Evolutionary conservation across 2,888 invertebrate species (phyloP).

Genomic region (Heteropelma amictum): DNA sequence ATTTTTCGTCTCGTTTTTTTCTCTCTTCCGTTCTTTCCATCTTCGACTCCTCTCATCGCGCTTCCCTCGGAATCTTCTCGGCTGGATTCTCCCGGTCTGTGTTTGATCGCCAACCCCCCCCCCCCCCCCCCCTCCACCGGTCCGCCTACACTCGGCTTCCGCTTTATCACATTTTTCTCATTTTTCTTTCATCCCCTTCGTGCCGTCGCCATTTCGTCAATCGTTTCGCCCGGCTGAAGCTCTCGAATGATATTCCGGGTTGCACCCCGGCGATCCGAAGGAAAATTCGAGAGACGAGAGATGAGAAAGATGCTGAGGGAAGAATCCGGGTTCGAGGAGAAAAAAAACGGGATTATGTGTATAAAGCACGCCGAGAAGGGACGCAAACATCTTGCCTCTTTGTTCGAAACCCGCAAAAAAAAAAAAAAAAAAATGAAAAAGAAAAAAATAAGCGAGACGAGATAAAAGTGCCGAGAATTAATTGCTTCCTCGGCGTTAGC

Average conservation of each 20-base stretch:
- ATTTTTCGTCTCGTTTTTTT: constrained; percentile 1
- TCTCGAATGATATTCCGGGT: constrained; percentile 46
- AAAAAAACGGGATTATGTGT: neutral
- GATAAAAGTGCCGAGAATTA: constrained; percentile 29
- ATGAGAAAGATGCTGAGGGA: constrained; percentile 28
- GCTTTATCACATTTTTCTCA: neutral
- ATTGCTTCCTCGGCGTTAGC: constrained; percentile 7
- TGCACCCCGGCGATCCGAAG: constrained; percentile 36
- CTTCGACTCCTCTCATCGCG: constrained; percentile 19
- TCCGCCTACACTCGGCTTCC: constrained; percentile 27
- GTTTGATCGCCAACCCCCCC: neutral
- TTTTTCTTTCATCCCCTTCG: no score
- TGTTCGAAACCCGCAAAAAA: neutral
- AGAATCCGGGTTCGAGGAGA: neutral
- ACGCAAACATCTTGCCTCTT: neutral
- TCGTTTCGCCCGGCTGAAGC: constrained; percentile 12
- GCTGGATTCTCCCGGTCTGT: constrained; percentile 1
- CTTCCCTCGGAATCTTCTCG: constrained; percentile 41
- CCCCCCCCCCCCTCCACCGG: constrained; percentile 43
- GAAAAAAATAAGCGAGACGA: constrained; percentile 35
- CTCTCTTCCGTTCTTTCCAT: neutral
- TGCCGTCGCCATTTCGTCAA: constrained; percentile 34
- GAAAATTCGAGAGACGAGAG: constrained; percentile 39
- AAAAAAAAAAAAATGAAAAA: constrained; percentile 36
- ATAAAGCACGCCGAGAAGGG: constrained; percentile 16